Base-by-base conservation (phyloP, 2,797 vertebrate species). In the Enteromius trimaculatus region DNA sequence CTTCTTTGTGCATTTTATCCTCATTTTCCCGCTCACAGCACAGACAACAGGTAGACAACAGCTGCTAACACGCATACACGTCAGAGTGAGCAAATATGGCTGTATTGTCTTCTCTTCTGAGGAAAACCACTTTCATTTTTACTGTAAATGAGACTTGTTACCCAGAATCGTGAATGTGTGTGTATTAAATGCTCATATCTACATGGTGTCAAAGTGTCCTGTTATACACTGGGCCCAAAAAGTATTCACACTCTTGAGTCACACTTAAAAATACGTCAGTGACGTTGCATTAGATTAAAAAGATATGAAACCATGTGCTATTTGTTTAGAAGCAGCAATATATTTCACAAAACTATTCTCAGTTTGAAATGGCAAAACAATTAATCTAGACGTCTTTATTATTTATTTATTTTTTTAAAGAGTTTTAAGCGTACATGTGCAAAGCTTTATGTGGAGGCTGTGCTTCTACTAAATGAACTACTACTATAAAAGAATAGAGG, bases 1-100 rank as follows among this genome's bases (percentile, higher is more conserved):
- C 95, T 99, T 8, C 96, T 99, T 29, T 99, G 98, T 84, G 98
- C 97, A 21, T 94, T 99, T 26, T 99, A 99, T 89, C 98, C 98
- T 1, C 98, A 99, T 87, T 99, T 99, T 86, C 98, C 98, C 0
- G 96, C 97, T 81, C 97, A 99, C 90, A 99, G 98, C 89, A 98
- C 98, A 0, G 98, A 99, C 90, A 99, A 99, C 90, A 94, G 97
- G 98, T 99, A 92, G 95, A 94, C 60, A 29, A 8, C 55, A 49
- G 14, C 23, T 70, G 23, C 11, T 53, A 23, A 47, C 42, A 69
- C 76, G 42, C 68, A 31, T 13, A 13, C 42, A 44, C 42, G 10
- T 34, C 60, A 49, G 51, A 49, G 6, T 39, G 80, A 75, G 37
- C 37, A 3, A 47, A 74, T 51, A 47, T 23, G 14, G 19, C 64